phyloP scores from a whole-genome alignment of 2,113 vertebrate genomes.

The Myiozetetes cayanensis region DNA sequence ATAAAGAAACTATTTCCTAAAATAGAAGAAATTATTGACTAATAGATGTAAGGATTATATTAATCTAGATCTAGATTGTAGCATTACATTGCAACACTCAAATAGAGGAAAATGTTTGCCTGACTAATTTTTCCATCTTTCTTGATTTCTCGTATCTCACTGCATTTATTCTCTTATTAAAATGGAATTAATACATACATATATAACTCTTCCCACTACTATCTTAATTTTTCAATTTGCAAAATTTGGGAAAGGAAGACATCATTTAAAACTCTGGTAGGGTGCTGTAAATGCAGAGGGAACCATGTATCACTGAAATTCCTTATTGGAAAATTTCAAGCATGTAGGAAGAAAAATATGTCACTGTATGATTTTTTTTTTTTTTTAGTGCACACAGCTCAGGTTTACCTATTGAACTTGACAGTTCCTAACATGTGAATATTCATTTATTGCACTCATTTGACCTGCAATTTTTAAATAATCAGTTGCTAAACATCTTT shows the following conservation, averaged over 20 bases:
- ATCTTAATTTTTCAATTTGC: neutral
- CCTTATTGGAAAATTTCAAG: neutral
- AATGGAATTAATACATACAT: neutral
- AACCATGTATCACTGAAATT: neutral
- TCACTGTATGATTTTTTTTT: neutral
- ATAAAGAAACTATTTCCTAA: neutral
- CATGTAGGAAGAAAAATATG: neutral
- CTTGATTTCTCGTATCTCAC: neutral
- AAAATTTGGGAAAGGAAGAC: neutral
- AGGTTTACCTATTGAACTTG: neutral
- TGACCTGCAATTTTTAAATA: neutral
- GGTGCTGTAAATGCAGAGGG: neutral
- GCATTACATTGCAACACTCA: neutral
- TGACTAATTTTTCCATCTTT: neutral
- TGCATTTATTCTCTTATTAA: neutral
- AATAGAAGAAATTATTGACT: neutral
- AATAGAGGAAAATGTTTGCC: neutral
- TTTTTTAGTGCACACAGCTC: neutral
- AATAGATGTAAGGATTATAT: neutral
- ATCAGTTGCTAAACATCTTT: neutral
- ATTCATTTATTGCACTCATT: neutral
- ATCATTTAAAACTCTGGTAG: neutral
- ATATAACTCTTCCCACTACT: neutral
- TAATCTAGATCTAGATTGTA: neutral
- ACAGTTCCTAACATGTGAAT: neutral